A percentile compares a stretch with the other conserved stretches of the same genome.
Evolutionary conservation across 2,113 vertebrate species (phyloP).

Genomic region (Macquaria ambigua): DNA sequence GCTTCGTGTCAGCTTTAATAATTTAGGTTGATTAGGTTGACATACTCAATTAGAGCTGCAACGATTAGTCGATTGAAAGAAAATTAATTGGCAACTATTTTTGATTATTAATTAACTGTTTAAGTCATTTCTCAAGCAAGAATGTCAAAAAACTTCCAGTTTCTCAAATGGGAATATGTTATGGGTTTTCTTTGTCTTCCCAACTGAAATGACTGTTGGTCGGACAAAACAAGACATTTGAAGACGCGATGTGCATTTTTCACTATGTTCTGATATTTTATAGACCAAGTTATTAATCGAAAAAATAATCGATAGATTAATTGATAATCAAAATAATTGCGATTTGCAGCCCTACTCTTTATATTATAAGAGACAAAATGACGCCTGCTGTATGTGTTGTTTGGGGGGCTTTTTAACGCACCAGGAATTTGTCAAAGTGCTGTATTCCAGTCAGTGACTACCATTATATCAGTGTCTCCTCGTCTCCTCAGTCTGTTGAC

Average conservation of each 20-base stretch:
- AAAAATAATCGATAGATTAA: not conserved
- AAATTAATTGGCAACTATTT: not conserved
- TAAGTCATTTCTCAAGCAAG: not conserved
- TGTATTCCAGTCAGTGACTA: not conserved
- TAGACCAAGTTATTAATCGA: not conserved
- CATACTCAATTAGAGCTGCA: not conserved
- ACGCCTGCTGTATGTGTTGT: not conserved
- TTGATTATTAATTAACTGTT: not conserved
- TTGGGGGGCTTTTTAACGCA: slow-evolving; percentile 20
- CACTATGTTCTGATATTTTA: not conserved
- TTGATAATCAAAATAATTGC: not conserved
- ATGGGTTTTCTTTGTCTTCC: not conserved
- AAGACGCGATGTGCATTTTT: not conserved
- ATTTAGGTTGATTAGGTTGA: not conserved
- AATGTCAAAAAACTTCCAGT: not conserved
- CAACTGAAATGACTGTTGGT: not conserved
- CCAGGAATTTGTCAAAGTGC: slow-evolving; percentile 18
- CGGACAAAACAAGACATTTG: not conserved
- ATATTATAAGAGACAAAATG: not conserved
- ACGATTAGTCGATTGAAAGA: not conserved
- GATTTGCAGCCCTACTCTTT: not conserved
- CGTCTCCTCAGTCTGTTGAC: slow-evolving; percentile 12
- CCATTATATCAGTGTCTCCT: not conserved
- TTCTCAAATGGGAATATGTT: not conserved
- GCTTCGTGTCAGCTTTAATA: not conserved